Base-by-base conservation (phyloP, 1,140 invertebrate species). In the Charaxes varanes region DNA sequence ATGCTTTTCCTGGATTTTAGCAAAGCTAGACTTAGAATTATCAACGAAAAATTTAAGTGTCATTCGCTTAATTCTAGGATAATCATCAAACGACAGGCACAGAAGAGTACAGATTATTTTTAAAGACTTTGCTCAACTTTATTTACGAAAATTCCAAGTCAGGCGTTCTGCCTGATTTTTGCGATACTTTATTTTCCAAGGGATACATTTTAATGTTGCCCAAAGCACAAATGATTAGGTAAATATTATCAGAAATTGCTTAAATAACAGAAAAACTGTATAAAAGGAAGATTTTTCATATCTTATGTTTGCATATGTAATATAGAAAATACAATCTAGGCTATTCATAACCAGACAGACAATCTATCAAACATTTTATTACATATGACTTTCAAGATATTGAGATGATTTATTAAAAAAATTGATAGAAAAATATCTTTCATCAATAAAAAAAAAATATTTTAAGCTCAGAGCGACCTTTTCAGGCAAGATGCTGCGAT, bases 41-140 rank as follows among this genome's bases (percentile, higher is more conserved):
- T n/a, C n/a, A n/a, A n/a, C n/a, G n/a, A n/a, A n/a, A n/a, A n/a
- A n/a, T n/a, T n/a, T n/a, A n/a, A n/a, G n/a, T n/a, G n/a, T n/a
- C n/a, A n/a, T n/a, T n/a, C n/a, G n/a, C n/a, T n/a, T n/a, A n/a
- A 30, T 5, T 24, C 16, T 10, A 82, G 78, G 78, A 79, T 6
- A 63, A 78, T 37, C 58, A 67, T 52, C 47, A 43, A 3, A 42
- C 59, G 41, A 56, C 77, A 22, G 27, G 43, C 3, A 69, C 57
- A 2, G 78, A 70, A 30, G 74, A 78, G 53, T 82, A 79, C 27
- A 38, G 47, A 4, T 38, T 70, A 6, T 82, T 78, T 35, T 34
- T 82, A 13, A 76, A 70, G 42, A 57, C 73, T 28, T 27, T 79
- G 1, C 37, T 77, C 4, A 53, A 44, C 12, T 79, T 66, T 33